Percentiles rank a stretch among this genome's conserved stretches.
phyloP scores from a whole-genome alignment of 2,888 invertebrate species.

The Apeira syringaria region DNA sequence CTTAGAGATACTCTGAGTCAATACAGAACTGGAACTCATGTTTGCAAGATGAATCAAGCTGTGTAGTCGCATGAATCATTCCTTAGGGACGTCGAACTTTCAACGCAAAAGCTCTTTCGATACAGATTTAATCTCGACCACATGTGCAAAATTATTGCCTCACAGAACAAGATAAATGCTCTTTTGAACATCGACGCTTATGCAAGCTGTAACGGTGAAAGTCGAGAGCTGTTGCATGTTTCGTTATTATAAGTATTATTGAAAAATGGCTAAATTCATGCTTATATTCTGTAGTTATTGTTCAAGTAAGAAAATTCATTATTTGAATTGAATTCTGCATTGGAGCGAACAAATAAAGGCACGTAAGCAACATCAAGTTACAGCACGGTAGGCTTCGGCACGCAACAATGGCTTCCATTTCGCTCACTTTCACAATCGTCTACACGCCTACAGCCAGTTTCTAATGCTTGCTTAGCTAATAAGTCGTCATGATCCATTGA shows the following conservation, averaged over 20 bases:
- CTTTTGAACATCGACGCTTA: slow-evolving; percentile 11
- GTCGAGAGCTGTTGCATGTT: slow-evolving; percentile 10
- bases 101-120: slow-evolving; percentile 13
- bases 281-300: not conserved
- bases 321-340: slow-evolving; percentile 8
- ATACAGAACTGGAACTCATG: too few species aligned
- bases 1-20: too few species aligned
- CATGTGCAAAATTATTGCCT: slow-evolving; percentile 28
- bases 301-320: slow-evolving; percentile 1
- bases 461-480: slow-evolving; percentile 38
- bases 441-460: slow-evolving; percentile 46
- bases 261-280: too few species aligned
- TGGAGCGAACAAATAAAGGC: slow-evolving; percentile 1
- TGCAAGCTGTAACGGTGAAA: slow-evolving; percentile 29
- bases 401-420: slow-evolving; percentile 62
- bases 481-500: slow-evolving; percentile 11
- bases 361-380: slow-evolving; percentile 22
- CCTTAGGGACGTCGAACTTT: slow-evolving; percentile 27
- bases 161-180: slow-evolving; percentile 11
- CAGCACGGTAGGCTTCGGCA: slow-evolving; percentile 29
- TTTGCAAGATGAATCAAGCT: slow-evolving; percentile 15
- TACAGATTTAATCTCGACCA: slow-evolving; percentile 25
- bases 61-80: slow-evolving; percentile 14
- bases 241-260: too few species aligned
- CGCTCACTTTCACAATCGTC: slow-evolving; percentile 74